Conservation (phyloP, 2,113 vertebrate species). For the Sisor rabdophorus region DNA sequence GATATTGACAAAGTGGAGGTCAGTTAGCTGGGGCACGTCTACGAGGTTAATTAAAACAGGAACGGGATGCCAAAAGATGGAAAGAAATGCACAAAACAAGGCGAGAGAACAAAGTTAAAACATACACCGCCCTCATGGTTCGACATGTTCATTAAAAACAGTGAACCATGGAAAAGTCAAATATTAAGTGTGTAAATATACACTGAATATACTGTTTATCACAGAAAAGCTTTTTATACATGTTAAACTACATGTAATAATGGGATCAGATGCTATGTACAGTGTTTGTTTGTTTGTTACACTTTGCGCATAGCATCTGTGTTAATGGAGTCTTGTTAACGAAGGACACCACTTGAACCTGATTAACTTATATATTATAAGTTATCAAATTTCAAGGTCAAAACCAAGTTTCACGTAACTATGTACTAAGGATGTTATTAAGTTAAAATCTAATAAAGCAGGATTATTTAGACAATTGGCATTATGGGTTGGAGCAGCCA, state of each 20-base stretch:
- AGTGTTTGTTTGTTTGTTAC: not conserved
- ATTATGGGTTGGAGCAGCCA: not conserved
- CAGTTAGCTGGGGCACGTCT: slow-evolving; percentile 91
- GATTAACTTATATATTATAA: not conserved
- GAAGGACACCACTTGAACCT: no score
- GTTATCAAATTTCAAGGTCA: not conserved
- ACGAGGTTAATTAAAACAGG: slow-evolving; percentile 51
- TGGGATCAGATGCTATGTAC: not conserved
- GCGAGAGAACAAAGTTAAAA: slow-evolving; percentile 49
- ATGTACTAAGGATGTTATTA: not conserved
- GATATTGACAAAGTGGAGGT: slow-evolving; percentile 90
- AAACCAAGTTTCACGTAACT: no score
- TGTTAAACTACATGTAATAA: not conserved
- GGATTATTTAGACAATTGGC: not conserved
- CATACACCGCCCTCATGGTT: slow-evolving; percentile 30
- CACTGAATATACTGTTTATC: no score
- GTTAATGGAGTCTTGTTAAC: not conserved
- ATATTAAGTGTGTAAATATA: slow-evolving; percentile 13
- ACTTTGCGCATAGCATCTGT: not conserved
- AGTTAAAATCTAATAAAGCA: not conserved
- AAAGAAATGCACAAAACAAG: slow-evolving; percentile 50
- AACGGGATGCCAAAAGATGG: slow-evolving; percentile 55
- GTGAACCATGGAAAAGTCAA: slow-evolving; percentile 28
- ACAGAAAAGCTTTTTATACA: not conserved
- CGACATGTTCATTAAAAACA: not conserved